phyloP scores from a whole-genome alignment of 2,888 invertebrate species.

The Ctena decussata region DNA sequence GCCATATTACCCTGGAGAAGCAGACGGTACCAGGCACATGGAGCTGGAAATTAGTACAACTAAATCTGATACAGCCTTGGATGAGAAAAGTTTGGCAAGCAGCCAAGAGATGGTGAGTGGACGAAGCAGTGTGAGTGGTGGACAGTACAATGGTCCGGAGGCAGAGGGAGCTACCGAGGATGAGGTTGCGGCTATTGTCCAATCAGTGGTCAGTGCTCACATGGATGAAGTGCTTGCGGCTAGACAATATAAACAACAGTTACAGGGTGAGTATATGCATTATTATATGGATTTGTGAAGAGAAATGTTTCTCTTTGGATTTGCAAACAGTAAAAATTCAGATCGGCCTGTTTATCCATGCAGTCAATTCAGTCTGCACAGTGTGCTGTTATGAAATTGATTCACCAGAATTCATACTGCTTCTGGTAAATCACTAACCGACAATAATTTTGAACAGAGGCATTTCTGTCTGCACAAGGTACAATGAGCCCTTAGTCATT shows the following conservation, averaged over 20 bases:
- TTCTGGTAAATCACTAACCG: too few relatives aligned
- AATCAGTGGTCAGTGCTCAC: conserved; percentile 64
- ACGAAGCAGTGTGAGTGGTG: neutral
- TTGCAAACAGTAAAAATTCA: too few relatives aligned
- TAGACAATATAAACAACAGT: conserved; percentile 48
- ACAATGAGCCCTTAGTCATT: too few relatives aligned
- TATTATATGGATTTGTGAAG: too few relatives aligned
- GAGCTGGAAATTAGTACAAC: conserved; percentile 47
- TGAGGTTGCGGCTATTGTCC: conserved; percentile 65
- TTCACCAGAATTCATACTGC: too few relatives aligned
- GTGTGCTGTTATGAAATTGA: too few relatives aligned
- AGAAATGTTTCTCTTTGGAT: too few relatives aligned
- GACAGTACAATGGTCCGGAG: conserved; percentile 25
- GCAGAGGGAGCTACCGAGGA: conserved; percentile 48
- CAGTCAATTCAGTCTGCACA: too few relatives aligned
- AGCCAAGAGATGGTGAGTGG: conserved; percentile 5
- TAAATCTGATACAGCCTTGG: neutral
- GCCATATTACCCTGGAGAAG: conserved; percentile 61
- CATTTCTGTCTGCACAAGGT: too few relatives aligned
- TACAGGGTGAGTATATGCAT: neutral
- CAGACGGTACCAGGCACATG: conserved; percentile 46
- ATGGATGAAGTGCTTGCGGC: conserved; percentile 67
- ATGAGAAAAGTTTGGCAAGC: neutral
- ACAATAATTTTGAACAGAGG: too few relatives aligned
- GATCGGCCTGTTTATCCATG: too few relatives aligned